Evolutionary conservation across 2,113 vertebrate species (phyloP), one percentile per base, ranked within the genome.

Genomic region (Ceratotherium simum): DNA sequence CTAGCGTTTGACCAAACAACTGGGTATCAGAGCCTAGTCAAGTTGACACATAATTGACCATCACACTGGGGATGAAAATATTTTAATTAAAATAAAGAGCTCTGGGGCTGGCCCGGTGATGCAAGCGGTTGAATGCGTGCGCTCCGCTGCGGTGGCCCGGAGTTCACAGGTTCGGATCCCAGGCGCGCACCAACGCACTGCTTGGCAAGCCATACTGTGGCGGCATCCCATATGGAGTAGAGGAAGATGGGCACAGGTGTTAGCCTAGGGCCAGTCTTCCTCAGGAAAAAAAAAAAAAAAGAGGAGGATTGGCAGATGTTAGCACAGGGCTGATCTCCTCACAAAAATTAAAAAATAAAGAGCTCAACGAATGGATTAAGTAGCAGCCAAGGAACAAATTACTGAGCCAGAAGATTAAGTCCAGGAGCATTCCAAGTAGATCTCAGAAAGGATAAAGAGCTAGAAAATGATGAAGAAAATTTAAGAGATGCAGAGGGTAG

Each of bases 1-100:
- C n/a, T 46, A 62, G 29, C 29, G 20, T 48, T 90, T 85, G n/a
- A 31, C 42, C 48, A 69, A 65, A 65, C 60, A 62, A 14, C 33
- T 27, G 25, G 80, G 79, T 29, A 16, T 39, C 17, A 60, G 17
- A 33, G 29, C 23, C 72, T 39, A 16, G 56, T 48, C 70, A 89
- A 79, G 62, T 11, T 46, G 8, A 88, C 8, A 11, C 10, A 70
- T 18, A 42, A 81, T 86, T 56, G 54, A 69, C 58, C 54, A 90
- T 39, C 67, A 82, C 62, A 60, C 62, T 72, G 14, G 17, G 56
- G 36, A 83, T 58, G 54, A 65, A 90, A 90, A 60, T 51, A 36
- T 72, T 95, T 94, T 64, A 86, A 39, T 60, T 92, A 80, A 86
- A 90, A 73, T n/a, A 69, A 93, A 93, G 48, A 87, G 8, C 56